Percentiles rank a stretch among this genome's conserved stretches.
These are phyloP conservation scores for Rutilus rutilus DNA, from an alignment of 2,113 vertebrate genomes.

Conservation along the genomic window DNA sequence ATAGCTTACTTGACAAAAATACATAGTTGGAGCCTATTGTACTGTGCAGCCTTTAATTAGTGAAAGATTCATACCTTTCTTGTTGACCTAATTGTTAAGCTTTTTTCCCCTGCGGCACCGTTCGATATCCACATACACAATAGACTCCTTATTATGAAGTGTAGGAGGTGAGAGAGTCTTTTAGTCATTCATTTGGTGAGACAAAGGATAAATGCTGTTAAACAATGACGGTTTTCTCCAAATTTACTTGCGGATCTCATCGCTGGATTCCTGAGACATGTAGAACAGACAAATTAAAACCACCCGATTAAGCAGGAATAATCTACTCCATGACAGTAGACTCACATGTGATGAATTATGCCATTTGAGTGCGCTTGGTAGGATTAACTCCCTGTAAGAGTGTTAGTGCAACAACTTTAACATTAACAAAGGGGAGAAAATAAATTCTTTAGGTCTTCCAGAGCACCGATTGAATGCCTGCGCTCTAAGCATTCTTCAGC, in stretches of 20 bases:
- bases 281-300: conserved; percentile 36
- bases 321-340: conserved; percentile 3
- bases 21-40: background rate
- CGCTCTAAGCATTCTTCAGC: conserved; percentile 34
- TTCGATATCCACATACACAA: conserved; percentile 1
- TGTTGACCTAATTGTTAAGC: conserved; percentile 10
- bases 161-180: background rate
- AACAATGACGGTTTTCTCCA: conserved; percentile 17
- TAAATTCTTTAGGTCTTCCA: background rate
- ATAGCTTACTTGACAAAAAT: conserved; percentile 10
- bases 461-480: background rate
- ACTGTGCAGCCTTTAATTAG: background rate
- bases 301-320: conserved; percentile 43
- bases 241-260: conserved; percentile 15
- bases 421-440: background rate
- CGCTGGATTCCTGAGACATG: background rate
- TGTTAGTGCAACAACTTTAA: background rate
- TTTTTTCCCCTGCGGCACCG: conserved; percentile 11
- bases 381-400: conserved; percentile 17
- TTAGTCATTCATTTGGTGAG: conserved; percentile 41
- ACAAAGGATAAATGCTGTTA: conserved; percentile 36
- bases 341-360: conserved; percentile 41
- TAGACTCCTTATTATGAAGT: background rate
- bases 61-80: conserved; percentile 4
- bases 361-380: conserved; percentile 4